Evolutionary conservation across 2,113 vertebrate genomes (phyloP), one percentile per base, ranked within the genome.

Genomic region (Phainopepla nitens): DNA sequence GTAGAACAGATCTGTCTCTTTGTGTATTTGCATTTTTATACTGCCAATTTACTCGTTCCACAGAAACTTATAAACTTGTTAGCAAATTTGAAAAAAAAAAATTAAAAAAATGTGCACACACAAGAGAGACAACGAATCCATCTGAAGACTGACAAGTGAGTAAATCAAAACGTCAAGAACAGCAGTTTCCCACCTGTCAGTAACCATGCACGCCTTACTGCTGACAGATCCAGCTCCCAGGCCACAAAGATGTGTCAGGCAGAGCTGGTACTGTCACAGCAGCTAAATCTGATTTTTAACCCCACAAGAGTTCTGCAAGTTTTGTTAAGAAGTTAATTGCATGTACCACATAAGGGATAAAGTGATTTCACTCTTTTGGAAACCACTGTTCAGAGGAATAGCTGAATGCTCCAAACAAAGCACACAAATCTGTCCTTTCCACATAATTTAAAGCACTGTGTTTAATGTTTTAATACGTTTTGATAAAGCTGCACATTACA

Each of bases 161-260:
- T 47, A 87, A 87, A 91, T 28, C 5, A 23, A 68, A 84, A 64
- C 44, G 82, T 27, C 8, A 65, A 81, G 58, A 84, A 35, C 27
- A 83, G 58, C 47, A 71, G 36, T 47, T 70, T 60, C 39, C 50
- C 3, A 3, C 58, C 44, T 53, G 44, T 60, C 53, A 83, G 65
- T 33, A 45, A 70, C 29, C 4, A 0, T 0, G 1, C 15, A 21
- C 9, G 68, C 39, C 58, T 71, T 42, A n/a, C 29, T 3, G 3
- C 54, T 70, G 83, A 89, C 76, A 92, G 60, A 94, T 66, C 20
- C 42, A 66, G 35, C 29, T 87, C 27, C 31, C 80, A 47, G 62
- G 68, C 9, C 53, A 57, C 22, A 7, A 29, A 28, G 13, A 80
- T 11, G 18, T 0, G 0, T 18, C n/a, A 54, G 42, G 77, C 64